A percentile compares a stretch with the other conserved stretches of the same genome.
These are phyloP conservation scores for Podilymbus podiceps DNA, from an alignment of 2,113 vertebrate genomes.

Conservation along the genomic window DNA sequence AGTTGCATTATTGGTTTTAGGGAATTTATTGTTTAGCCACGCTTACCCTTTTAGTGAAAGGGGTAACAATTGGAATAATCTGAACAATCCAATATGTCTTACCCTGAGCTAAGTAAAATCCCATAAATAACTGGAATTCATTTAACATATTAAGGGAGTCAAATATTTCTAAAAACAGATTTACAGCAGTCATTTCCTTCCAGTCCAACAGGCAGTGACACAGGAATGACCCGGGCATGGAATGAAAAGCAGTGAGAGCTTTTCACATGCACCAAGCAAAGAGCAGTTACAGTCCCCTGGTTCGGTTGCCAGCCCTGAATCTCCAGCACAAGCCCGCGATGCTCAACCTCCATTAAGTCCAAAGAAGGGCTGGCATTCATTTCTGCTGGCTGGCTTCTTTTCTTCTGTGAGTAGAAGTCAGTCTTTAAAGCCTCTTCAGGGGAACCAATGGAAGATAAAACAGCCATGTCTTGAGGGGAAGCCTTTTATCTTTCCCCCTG, in stretches of 20 bases:
- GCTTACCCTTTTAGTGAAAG: background rate
- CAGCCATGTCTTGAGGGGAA: background rate
- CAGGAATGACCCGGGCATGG: slow-evolving; percentile 46
- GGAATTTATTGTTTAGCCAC: background rate
- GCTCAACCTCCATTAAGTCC: background rate
- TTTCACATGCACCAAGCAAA: slow-evolving; percentile 44
- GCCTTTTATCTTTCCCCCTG: background rate
- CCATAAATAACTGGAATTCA: slow-evolving; percentile 66
- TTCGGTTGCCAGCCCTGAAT: background rate
- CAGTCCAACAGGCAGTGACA: slow-evolving; percentile 63
- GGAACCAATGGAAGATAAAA: background rate
- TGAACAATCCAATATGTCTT: slow-evolving; percentile 3
- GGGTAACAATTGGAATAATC: background rate
- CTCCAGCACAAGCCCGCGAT: background rate
- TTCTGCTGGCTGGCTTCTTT: background rate
- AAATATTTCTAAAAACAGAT: slow-evolving; percentile 62
- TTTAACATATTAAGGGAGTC: slow-evolving; percentile 48
- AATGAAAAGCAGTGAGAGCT: slow-evolving; percentile 48
- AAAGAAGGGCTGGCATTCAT: background rate
- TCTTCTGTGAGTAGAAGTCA: background rate
- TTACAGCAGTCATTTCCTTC: slow-evolving; percentile 71
- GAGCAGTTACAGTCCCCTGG: background rate
- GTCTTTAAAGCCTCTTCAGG: background rate
- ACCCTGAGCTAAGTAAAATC: slow-evolving; percentile 26
- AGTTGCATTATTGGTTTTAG: background rate